A percentile compares a stretch with the other conserved stretches of the same genome.
These are phyloP conservation scores for Ctenodactylus gundi DNA, from an alignment of 2,113 vertebrate species.

Conservation along the genomic window DNA sequence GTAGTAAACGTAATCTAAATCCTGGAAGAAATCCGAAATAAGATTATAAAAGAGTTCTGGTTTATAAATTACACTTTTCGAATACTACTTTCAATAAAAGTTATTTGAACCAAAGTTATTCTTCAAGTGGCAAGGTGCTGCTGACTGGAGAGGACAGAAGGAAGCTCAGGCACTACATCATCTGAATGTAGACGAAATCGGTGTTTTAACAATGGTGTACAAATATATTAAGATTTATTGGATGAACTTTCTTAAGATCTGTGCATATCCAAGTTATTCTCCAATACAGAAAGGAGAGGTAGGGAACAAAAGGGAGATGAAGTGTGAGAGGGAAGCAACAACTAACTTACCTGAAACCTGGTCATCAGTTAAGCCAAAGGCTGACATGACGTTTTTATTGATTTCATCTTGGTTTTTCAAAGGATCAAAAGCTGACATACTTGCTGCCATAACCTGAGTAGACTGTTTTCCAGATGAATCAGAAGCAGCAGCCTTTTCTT, in stretches of 20 bases:
- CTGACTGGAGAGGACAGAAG: not conserved
- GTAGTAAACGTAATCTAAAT: slow-evolving; percentile 17
- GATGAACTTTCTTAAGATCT: not conserved
- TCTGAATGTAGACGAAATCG: not conserved
- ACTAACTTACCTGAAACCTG: slow-evolving; percentile 91
- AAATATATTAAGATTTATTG: not conserved
- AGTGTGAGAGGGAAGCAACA: not conserved
- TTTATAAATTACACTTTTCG: not conserved
- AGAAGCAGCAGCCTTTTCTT: slow-evolving; percentile 89
- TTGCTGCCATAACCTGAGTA: slow-evolving; percentile 96
- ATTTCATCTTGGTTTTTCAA: slow-evolving; percentile 99
- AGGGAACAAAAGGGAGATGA: not conserved
- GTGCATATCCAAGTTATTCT: not conserved
- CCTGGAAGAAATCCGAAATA: slow-evolving; percentile 2
- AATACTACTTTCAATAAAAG: slow-evolving; percentile 29
- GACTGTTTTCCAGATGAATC: slow-evolving; percentile 91
- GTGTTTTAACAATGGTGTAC: not conserved
- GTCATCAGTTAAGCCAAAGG: slow-evolving; percentile 96
- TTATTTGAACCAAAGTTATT: not conserved
- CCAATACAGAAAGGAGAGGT: not conserved
- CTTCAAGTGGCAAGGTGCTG: not conserved
- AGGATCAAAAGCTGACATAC: slow-evolving; percentile 98
- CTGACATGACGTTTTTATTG: slow-evolving; percentile 98
- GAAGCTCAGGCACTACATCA: not conserved
- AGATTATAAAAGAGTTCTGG: not conserved